Evolutionary conservation across 1,140 invertebrate species (phyloP).

Genomic region (Drosophila murphyi): DNA sequence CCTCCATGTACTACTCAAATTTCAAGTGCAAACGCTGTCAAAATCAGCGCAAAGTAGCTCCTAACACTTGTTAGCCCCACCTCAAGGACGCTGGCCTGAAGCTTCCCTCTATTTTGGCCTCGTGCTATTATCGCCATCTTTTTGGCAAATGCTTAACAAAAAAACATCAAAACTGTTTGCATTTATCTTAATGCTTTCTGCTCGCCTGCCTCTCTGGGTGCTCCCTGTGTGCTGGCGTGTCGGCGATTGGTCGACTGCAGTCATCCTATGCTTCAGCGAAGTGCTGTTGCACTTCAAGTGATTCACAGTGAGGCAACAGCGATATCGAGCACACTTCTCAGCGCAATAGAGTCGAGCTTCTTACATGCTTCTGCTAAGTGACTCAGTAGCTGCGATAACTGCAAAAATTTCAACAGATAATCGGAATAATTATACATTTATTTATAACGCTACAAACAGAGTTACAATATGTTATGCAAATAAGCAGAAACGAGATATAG

Average conservation of each 20-base stretch:
- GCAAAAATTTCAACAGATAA: neutral
- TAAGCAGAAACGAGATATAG: neutral
- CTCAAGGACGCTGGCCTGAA: conserved; percentile 48
- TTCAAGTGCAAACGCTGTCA: conserved; percentile 50
- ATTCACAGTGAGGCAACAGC: conserved; percentile 5
- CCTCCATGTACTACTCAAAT: neutral
- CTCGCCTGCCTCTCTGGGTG: conserved; percentile 8
- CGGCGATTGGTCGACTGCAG: neutral
- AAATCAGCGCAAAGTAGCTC: conserved; percentile 43
- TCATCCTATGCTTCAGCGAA: neutral
- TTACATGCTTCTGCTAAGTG: neutral
- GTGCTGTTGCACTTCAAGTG: conserved; percentile 1
- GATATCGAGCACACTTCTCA: neutral
- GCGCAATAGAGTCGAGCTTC: neutral
- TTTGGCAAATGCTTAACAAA: conserved; percentile 32
- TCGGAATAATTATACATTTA: neutral
- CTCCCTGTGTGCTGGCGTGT: neutral
- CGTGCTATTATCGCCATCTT: conserved; percentile 34
- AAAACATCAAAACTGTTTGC: conserved; percentile 52
- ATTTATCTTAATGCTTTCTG: conserved; percentile 48
- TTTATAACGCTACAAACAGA: too few species aligned
- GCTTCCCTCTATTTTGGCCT: conserved; percentile 40
- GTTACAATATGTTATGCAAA: neutral
- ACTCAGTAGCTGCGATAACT: conserved; percentile 4
- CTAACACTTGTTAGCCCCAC: conserved; percentile 25